Evolutionary conservation across 1,140 invertebrate species (phyloP).

Genomic region (Achatina immaculata): DNA sequence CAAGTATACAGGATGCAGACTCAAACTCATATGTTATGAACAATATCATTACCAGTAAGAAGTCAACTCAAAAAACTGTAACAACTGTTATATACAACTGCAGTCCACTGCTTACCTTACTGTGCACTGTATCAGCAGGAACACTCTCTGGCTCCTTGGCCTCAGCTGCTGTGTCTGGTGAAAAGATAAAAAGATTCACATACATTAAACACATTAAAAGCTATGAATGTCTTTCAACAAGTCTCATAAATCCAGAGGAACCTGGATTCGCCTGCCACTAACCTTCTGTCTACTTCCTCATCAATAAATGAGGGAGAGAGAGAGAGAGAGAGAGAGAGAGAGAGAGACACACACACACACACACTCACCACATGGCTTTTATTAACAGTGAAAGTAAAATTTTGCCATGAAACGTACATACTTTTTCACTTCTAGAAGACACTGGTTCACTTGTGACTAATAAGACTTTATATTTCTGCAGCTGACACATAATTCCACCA

Average conservation of each 20-base stretch:
- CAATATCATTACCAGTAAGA: background rate
- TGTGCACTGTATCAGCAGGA: background rate
- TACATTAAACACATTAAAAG: background rate
- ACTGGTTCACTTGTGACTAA: too few species aligned
- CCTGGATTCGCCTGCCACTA: background rate
- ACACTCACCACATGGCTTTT: too few species aligned
- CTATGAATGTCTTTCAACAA: background rate
- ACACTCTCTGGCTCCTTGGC: constrained; percentile 33
- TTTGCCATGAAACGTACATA: too few species aligned
- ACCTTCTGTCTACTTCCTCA: too few species aligned
- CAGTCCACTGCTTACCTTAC: constrained; percentile 5
- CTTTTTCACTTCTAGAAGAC: too few species aligned
- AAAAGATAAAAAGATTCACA: background rate
- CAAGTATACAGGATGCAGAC: too few species aligned
- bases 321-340: background rate
- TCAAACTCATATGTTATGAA: too few species aligned
- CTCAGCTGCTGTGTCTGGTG: constrained; percentile 12
- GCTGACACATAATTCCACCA: too few species aligned
- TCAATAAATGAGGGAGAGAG: background rate
- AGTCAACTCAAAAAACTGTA: background rate
- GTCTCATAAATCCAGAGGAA: background rate
- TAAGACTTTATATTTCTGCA: too few species aligned
- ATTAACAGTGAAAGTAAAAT: too few species aligned
- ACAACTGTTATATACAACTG: background rate
- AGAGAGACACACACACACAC: background rate